These are phyloP conservation scores for Drosophila trapezifrons DNA, from an alignment of 1,140 invertebrate genomes.

Conservation along the genomic window DNA sequence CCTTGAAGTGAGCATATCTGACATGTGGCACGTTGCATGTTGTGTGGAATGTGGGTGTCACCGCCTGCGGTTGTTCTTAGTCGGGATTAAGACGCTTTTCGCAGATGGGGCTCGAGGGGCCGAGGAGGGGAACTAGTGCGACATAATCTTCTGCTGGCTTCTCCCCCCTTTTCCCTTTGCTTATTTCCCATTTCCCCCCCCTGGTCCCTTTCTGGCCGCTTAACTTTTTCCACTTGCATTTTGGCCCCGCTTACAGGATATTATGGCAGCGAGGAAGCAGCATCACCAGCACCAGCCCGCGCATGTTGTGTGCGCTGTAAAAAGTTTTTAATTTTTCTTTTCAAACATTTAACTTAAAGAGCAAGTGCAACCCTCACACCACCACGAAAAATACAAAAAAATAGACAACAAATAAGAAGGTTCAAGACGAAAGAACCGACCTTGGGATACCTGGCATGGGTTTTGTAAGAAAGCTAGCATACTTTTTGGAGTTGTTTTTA, in stretches of 20 bases:
- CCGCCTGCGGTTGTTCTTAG: slow-evolving; percentile 52
- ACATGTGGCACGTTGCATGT: slow-evolving; percentile 42
- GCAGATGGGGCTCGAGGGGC: not conserved
- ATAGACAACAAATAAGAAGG: not conserved
- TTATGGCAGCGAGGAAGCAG: slow-evolving; percentile 44
- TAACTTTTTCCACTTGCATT: slow-evolving; percentile 74
- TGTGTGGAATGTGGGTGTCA: slow-evolving; percentile 40
- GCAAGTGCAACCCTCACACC: slow-evolving; percentile 42
- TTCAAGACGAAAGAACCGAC: not conserved
- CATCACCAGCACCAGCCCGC: slow-evolving; percentile 35
- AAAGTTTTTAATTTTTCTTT: slow-evolving; percentile 82
- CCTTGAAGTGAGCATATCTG: slow-evolving; percentile 36
- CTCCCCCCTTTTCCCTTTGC: not conserved
- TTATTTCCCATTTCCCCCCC: not conserved
- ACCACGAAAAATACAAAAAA: slow-evolving; percentile 14
- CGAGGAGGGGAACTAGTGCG: slow-evolving; percentile 24
- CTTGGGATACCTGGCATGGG: not conserved
- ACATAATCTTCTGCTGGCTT: slow-evolving; percentile 58
- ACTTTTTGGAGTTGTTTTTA: too few relatives aligned
- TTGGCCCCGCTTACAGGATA: slow-evolving; percentile 58
- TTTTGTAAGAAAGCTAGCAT: not conserved
- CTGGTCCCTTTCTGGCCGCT: slow-evolving; percentile 47
- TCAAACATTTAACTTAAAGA: slow-evolving; percentile 82
- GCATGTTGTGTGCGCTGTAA: slow-evolving; percentile 70
- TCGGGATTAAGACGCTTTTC: slow-evolving; percentile 48